Conservation (phyloP, 2,797 vertebrate species). For the Remorina albescens region DNA sequence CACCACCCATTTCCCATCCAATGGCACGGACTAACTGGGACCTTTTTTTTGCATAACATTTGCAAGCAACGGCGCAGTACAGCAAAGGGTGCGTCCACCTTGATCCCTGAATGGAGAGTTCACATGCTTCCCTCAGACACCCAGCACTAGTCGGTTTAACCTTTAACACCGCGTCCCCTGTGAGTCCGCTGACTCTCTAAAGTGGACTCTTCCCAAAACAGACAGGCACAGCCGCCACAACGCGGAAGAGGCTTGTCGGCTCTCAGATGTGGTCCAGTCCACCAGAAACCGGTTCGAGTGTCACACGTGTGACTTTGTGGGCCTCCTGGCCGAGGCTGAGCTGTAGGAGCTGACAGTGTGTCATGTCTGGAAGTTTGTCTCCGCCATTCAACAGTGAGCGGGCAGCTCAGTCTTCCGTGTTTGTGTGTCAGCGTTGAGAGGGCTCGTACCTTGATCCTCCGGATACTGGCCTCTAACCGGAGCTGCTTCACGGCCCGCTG, state of each 20-base stretch:
- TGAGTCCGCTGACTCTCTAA: no score
- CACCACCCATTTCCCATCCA: background rate
- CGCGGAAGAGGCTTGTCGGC: conserved; percentile 8
- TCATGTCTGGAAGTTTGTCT: conserved; percentile 27
- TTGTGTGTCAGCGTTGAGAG: conserved; percentile 46
- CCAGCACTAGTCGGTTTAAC: background rate
- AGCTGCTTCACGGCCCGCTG: conserved; percentile 85
- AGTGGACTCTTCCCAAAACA: conserved; percentile 6
- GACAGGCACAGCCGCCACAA: background rate
- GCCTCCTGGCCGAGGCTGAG: background rate
- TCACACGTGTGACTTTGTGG: background rate
- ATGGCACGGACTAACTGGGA: conserved; percentile 1
- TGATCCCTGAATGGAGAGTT: background rate
- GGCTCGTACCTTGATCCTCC: conserved; percentile 82
- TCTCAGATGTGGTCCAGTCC: background rate
- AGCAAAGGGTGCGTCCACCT: background rate
- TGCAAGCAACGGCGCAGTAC: conserved; percentile 44
- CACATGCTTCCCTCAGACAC: background rate
- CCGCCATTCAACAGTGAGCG: conserved; percentile 55
- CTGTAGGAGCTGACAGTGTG: conserved; percentile 14
- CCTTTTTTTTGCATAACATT: conserved; percentile 64
- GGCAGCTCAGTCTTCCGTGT: conserved; percentile 69
- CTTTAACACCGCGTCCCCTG: conserved; percentile 11
- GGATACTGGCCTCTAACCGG: conserved; percentile 82
- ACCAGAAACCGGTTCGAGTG: background rate